Conservation (phyloP, 2,113 vertebrate genomes). For the Bostrychus sinensis region DNA sequence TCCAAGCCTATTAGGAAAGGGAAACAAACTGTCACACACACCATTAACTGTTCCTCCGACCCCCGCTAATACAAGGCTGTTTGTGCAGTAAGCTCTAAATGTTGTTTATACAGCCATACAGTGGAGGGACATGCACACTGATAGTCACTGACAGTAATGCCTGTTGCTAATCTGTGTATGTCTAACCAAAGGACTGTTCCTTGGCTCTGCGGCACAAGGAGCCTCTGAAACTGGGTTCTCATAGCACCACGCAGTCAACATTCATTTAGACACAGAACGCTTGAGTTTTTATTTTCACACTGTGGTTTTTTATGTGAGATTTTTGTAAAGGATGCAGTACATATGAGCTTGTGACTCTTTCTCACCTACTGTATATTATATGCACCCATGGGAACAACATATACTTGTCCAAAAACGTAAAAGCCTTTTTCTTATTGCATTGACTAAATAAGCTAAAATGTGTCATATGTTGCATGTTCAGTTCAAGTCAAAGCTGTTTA, state of each 20-base stretch:
- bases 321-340: conserved; percentile 12
- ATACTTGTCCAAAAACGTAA: too few relatives aligned
- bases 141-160: conserved; percentile 65
- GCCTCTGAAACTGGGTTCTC: conserved; percentile 32
- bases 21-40: conserved; percentile 57
- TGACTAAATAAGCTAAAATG: too few relatives aligned
- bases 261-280: conserved; percentile 12
- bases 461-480: too few relatives aligned
- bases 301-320: conserved; percentile 18
- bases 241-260: conserved; percentile 36
- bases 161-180: conserved; percentile 35
- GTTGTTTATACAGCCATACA: conserved; percentile 48
- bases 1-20: conserved; percentile 47
- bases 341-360: neutral
- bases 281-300: conserved; percentile 7
- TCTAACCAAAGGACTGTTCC: conserved; percentile 45
- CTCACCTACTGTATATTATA: too few relatives aligned
- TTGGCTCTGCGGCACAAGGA: conserved; percentile 27
- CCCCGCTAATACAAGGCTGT: conserved; percentile 36
- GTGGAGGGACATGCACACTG: conserved; percentile 44
- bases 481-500: too few relatives aligned
- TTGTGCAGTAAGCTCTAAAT: conserved; percentile 50
- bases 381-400: too few relatives aligned
- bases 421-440: too few relatives aligned
- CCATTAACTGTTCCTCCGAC: conserved; percentile 44